Evolutionary conservation across 2,888 invertebrate genomes (phyloP), one percentile per base, ranked within the genome.

Genomic region (Hylaea fasciaria): DNA sequence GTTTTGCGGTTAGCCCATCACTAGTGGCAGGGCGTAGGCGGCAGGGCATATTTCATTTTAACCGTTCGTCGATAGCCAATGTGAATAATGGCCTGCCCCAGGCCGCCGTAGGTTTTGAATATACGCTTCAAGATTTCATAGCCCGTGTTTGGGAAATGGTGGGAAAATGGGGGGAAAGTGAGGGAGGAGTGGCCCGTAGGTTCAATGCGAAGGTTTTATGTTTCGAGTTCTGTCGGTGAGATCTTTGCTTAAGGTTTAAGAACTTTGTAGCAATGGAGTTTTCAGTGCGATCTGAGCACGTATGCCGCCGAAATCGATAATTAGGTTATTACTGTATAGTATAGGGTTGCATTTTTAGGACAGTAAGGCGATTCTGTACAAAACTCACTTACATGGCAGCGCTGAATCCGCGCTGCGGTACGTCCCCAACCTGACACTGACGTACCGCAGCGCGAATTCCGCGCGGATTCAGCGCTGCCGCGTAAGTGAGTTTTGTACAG

Each of bases 31-130:
- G 60, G 66, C 68, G 76, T 71, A 73, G 80, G 76, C 77, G 75
- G 75, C 66, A 76, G 73, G 77, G 78, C 80, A 85, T 85, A 86
- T 86, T 85, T 87, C 86, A 86, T 85, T 80, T 82, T 77, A 75
- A 78, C 81, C 77, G 80, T 71, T 73, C 82, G 83, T 83, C 86
- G 87, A 87, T 87, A 85, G 80, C 78, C 75, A 63, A 52, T 61
- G 72, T 86, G 85, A 87, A 81, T 82, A 86, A 87, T 80, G 77
- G 74, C 69, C 62, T 57, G 64, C 58, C 59, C 52, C 48, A 52
- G 55, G 59, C 59, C 56, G 44, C 48, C 61, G 52, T 61, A 52
- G 65, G 66, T 70, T 70, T 68, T 70, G 69, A 70, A 70, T 70
- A 68, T 70, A 68, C 69, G 69, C 66, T 66, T 63, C 61, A 70